Conservation (phyloP, 1,140 invertebrate species). For the Frieseomelitta varia region DNA sequence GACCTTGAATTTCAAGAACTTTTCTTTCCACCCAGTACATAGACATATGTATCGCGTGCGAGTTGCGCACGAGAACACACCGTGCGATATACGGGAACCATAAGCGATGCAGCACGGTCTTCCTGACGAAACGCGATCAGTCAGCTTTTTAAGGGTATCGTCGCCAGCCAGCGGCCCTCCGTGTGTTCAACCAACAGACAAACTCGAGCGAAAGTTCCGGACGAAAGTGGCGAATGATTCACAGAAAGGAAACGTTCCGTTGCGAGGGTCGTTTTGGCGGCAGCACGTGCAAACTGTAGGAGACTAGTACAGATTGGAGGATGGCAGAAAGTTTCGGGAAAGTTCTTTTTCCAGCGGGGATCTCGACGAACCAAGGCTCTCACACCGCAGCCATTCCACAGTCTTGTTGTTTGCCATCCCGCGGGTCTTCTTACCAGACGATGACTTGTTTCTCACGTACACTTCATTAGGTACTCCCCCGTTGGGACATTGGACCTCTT, state of each 20-base stretch:
- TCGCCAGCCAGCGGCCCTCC: background rate
- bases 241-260: slow-evolving; percentile 11
- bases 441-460: slow-evolving; percentile 57
- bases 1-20: too few relatives aligned
- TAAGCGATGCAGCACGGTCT: too few relatives aligned
- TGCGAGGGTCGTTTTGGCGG: slow-evolving; percentile 31
- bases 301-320: background rate
- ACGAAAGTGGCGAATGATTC: slow-evolving; percentile 25
- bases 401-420: slow-evolving; percentile 32
- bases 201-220: slow-evolving; percentile 8
- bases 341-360: slow-evolving; percentile 30
- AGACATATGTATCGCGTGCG: background rate
- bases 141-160: background rate
- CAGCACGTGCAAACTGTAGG: slow-evolving; percentile 22
- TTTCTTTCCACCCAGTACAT: too few relatives aligned
- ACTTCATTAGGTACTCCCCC: slow-evolving; percentile 61
- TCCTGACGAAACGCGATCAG: slow-evolving; percentile 26
- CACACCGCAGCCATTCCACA: slow-evolving; percentile 7
- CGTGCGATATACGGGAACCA: background rate
- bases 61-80: background rate
- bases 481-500: slow-evolving; percentile 55
- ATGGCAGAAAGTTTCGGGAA: slow-evolving; percentile 26
- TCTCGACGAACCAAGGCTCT: background rate
- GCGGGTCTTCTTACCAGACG: slow-evolving; percentile 36
- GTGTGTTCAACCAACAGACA: slow-evolving; percentile 33